These are phyloP conservation scores for Colostygia pectinataria DNA, from an alignment of 2,888 invertebrate genomes.

Conservation along the genomic window DNA sequence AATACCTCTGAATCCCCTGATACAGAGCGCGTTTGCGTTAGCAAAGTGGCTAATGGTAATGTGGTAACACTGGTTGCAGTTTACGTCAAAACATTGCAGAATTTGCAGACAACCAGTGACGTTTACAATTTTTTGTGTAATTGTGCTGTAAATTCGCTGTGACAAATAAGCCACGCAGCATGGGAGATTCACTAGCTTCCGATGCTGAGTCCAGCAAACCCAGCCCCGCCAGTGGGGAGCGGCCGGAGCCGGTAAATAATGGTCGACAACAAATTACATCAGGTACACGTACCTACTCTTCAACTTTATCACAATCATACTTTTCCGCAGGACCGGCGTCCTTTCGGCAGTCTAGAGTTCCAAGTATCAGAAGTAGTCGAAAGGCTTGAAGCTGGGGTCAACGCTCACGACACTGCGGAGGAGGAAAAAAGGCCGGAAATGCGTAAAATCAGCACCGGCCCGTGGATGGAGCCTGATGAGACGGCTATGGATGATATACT, in stretches of 20 bases:
- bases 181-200: constrained; percentile 73
- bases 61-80: no score
- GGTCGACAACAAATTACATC: constrained; percentile 20
- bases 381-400: constrained; percentile 86
- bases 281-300: constrained; percentile 1
- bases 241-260: constrained; percentile 58
- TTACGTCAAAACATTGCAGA: constrained; percentile 73
- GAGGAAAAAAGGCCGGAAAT: constrained; percentile 65
- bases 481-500: constrained; percentile 85
- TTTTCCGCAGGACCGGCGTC: constrained; percentile 82
- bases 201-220: constrained; percentile 63
- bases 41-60: no score
- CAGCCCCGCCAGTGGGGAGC: constrained; percentile 52
- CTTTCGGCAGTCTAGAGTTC: constrained; percentile 86
- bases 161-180: constrained; percentile 71
- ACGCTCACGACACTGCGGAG: constrained; percentile 65
- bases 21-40: no score
- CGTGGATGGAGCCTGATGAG: constrained; percentile 79
- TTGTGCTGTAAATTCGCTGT: constrained; percentile 56
- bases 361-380: constrained; percentile 89
- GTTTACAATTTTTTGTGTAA: constrained; percentile 78
- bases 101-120: constrained; percentile 63
- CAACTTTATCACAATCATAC: constrained; percentile 19
- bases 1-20: no score
- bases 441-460: constrained; percentile 76